Conservation (phyloP, 1,140 invertebrate genomes). For the Pachyrhynchus sulphureomaculatus region DNA sequence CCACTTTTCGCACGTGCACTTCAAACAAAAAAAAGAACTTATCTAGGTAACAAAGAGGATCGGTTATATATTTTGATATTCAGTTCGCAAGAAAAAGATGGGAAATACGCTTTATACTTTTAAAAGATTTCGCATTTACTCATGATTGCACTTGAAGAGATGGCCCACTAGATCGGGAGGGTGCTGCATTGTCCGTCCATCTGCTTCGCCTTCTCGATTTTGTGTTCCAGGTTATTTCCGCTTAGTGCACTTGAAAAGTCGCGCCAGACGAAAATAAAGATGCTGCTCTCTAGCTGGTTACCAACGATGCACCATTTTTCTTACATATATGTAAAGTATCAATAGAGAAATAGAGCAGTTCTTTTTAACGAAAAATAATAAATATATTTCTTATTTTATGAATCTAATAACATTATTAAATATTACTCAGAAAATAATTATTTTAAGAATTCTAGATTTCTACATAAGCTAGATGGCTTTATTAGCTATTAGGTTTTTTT, state of each 20-base stretch:
- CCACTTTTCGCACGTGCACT: conserved; percentile 31
- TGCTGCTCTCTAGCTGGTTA: conserved; percentile 28
- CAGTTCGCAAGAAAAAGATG: conserved; percentile 24
- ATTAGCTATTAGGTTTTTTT: too few relatives aligned
- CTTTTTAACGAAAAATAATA: too few relatives aligned
- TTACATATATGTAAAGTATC: too few relatives aligned
- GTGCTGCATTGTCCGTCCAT: conserved; percentile 43
- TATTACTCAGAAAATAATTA: too few relatives aligned
- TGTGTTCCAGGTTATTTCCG: conserved; percentile 38
- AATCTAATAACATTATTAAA: too few relatives aligned
- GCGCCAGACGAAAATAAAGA: conserved; percentile 38
- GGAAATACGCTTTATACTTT: conserved; percentile 22
- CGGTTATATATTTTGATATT: conserved; percentile 22
- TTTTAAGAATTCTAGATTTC: too few relatives aligned
- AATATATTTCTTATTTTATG: too few relatives aligned
- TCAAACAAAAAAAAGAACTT: conserved; percentile 1
- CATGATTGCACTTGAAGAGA: conserved; percentile 41
- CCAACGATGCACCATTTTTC: neutral
- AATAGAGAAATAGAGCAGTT: too few relatives aligned
- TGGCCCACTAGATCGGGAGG: conserved; percentile 25
- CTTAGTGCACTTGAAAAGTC: conserved; percentile 41
- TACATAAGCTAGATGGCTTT: too few relatives aligned
- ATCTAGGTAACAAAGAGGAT: conserved; percentile 13
- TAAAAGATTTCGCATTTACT: conserved; percentile 42
- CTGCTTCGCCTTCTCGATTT: conserved; percentile 40